phyloP scores from a whole-genome alignment of 2,113 vertebrate genomes.

The Hippocampus barbouri region DNA sequence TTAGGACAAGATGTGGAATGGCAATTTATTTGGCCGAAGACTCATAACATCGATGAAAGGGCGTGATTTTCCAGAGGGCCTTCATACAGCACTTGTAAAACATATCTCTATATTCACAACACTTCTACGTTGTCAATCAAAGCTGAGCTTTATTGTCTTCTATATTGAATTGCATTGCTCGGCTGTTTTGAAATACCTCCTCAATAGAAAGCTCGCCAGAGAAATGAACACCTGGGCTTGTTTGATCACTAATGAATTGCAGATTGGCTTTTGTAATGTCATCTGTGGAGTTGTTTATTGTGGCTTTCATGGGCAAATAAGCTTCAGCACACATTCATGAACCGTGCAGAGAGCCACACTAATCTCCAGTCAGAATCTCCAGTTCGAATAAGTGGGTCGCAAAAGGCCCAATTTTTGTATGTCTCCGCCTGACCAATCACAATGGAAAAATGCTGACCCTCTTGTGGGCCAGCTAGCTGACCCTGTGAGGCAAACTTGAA shows the following conservation, averaged over 20 bases:
- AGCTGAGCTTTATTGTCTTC: background rate
- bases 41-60: too few relatives aligned
- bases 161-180: background rate
- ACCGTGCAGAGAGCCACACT: constrained; percentile 25
- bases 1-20: too few relatives aligned
- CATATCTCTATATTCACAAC: background rate
- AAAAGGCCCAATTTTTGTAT: background rate
- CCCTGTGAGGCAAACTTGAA: too few relatives aligned
- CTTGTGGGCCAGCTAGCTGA: too few relatives aligned
- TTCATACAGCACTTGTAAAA: background rate
- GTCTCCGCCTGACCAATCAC: background rate
- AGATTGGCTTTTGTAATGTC: constrained; percentile 43
- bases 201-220: constrained; percentile 2
- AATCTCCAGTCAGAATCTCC: background rate
- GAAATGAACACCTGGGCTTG: constrained; percentile 23
- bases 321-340: constrained; percentile 35
- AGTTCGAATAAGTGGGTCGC: background rate
- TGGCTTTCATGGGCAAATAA: constrained; percentile 31
- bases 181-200: background rate
- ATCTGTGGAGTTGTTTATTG: constrained; percentile 43
- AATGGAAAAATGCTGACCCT: too few relatives aligned
- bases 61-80: background rate
- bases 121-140: background rate
- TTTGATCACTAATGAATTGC: constrained; percentile 40
- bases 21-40: too few relatives aligned